Percentiles rank a stretch among this genome's conserved stretches.
Conservation (phyloP, 2,113 vertebrate species). For the Merops nubicus region DNA sequence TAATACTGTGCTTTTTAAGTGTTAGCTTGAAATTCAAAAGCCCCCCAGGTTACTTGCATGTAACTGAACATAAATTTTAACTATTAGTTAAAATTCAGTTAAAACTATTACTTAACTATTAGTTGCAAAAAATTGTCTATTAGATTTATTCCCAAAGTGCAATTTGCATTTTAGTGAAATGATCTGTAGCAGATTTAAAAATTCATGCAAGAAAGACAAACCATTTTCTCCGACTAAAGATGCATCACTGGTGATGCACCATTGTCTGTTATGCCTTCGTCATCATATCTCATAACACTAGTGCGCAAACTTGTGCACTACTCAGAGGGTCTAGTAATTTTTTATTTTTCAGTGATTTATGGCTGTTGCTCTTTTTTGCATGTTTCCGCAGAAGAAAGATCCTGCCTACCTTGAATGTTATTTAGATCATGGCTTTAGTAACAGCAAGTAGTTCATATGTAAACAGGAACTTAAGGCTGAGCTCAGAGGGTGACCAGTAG, state of each 20-base stretch:
- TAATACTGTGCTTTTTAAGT: not conserved
- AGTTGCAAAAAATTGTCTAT: not conserved
- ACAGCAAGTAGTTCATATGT: not conserved
- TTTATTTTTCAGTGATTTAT: slow-evolving; percentile 36
- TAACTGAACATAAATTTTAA: not conserved
- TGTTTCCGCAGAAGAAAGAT: not conserved
- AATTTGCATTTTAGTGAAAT: slow-evolving; percentile 12
- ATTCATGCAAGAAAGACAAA: slow-evolving; percentile 5
- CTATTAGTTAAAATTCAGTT: not conserved
- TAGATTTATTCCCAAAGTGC: slow-evolving; percentile 9
- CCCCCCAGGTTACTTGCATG: rapidly evolving
- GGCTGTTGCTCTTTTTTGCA: not conserved
- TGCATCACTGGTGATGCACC: not conserved
- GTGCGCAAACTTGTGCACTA: not conserved
- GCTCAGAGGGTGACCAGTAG: not conserved
- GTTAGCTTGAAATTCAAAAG: not conserved
- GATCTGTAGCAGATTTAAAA: slow-evolving; percentile 25
- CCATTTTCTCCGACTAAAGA: not conserved
- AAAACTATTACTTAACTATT: too few species aligned
- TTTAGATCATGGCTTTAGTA: not conserved
- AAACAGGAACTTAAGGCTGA: not conserved
- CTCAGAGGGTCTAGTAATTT: not conserved
- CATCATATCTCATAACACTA: not conserved
- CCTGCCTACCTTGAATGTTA: not conserved
- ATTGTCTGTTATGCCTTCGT: slow-evolving; percentile 1